Base-by-base conservation (phyloP, 2,888 invertebrate genomes). In the Morpho deidamia region DNA sequence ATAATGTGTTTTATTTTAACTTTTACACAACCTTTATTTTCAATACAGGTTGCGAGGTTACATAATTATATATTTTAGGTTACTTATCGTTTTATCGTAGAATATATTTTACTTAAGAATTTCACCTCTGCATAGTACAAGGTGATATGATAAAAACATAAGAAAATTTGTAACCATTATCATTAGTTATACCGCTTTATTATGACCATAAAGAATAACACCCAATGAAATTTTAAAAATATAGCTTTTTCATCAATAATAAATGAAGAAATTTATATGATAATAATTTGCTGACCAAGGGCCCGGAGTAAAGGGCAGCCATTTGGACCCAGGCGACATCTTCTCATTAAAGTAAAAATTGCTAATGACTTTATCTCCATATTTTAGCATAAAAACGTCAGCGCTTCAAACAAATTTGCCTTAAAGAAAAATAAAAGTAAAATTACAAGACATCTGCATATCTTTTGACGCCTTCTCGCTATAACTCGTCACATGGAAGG, bases 351-450 rank as follows among this genome's bases (percentile, higher is more conserved):
- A 83, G 56, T 60, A 62, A 64, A 66, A 86, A 83, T 82, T 81
- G 78, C 78, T 85, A 87, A 88, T 84, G 85, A 79, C 79, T 76
- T 74, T 72, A 88, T 88, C 78, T 85, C 79, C 88, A 88, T 86
- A 83, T 79, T 83, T 88, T 88, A 76, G 80, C 88, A 85, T 88
- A 78, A 82, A 83, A 75, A 79, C 74, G 78, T 84, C 81, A 81
- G 75, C 78, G 66, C 76, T 79, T 74, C 74, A 67, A 71, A 73
- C 67, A 71, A 73, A 76, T 79, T 74, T 66, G 67, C 67, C 63
- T 73, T 69, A 61, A 66, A 71, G 64, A 66, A 75, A 72, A 76
- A 74, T 74, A 71, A 75, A 72, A 68, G 57, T 69, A 68, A 75
- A 74, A 77, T 76, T 74, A 75, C 70, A 75, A 73, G 67, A 77